A percentile compares a stretch with the other conserved stretches of the same genome.
These are phyloP conservation scores for Onthophagus sagittarius DNA, from an alignment of 2,888 invertebrate species.

Conservation along the genomic window DNA sequence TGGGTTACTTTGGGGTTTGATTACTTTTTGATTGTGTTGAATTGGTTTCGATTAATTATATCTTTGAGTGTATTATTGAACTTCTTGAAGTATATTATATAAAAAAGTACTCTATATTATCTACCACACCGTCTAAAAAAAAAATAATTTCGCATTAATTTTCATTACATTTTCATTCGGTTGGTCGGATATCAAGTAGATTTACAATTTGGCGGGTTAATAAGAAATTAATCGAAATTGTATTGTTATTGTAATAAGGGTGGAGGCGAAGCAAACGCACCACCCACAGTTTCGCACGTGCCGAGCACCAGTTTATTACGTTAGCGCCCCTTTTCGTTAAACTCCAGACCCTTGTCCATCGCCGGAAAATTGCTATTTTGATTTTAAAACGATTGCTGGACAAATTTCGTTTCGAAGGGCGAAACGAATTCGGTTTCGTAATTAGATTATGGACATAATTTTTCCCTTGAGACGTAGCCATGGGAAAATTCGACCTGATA, in stretches of 20 bases:
- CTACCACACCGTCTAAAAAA: not conserved
- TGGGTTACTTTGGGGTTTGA: no score
- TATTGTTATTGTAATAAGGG: slow-evolving; percentile 22
- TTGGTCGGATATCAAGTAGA: no score
- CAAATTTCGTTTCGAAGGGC: not conserved
- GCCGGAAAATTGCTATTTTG: slow-evolving; percentile 12
- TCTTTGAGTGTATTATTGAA: no score
- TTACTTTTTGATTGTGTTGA: no score
- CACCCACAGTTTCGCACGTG: not conserved
- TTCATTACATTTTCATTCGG: not conserved
- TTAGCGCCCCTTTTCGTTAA: not conserved
- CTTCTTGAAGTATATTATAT: not conserved
- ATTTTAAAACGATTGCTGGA: not conserved
- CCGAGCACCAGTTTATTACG: not conserved
- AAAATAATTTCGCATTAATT: not conserved
- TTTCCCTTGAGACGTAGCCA: not conserved
- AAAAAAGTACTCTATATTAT: not conserved
- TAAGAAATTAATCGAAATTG: slow-evolving; percentile 20
- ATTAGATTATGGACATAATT: not conserved
- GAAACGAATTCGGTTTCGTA: not conserved
- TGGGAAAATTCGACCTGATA: not conserved
- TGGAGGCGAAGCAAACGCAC: not conserved
- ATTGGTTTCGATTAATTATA: no score
- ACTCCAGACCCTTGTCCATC: not conserved
- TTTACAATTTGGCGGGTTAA: not conserved